A percentile compares a stretch with the other conserved stretches of the same genome.
These are phyloP conservation scores for Stigmatopora nigra DNA, from an alignment of 2,113 vertebrate species.

Conservation along the genomic window DNA sequence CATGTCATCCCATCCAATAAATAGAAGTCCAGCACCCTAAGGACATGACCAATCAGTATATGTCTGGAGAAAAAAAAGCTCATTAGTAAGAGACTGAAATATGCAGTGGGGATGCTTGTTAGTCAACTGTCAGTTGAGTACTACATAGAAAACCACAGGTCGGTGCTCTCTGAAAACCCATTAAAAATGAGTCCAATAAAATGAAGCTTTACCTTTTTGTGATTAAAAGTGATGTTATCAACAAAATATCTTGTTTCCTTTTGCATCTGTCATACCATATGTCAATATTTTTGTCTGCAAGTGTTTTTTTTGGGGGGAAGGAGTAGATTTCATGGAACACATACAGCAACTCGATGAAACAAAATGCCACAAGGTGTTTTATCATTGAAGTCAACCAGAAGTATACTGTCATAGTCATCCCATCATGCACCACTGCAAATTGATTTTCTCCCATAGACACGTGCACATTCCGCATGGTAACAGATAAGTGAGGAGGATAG, in stretches of 20 bases:
- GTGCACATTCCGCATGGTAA: slow-evolving; percentile 22
- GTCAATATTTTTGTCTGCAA: slow-evolving; percentile 34
- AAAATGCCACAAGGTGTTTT: slow-evolving; percentile 33
- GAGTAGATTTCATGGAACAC: slow-evolving; percentile 36
- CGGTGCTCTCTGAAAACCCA: slow-evolving; percentile 5
- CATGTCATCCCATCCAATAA: slow-evolving; percentile 21
- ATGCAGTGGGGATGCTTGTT: slow-evolving; percentile 29
- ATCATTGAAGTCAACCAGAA: slow-evolving; percentile 41
- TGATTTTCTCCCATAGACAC: slow-evolving; percentile 41
- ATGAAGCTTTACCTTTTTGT: background rate
- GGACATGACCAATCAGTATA: slow-evolving; percentile 31
- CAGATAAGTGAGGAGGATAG: slow-evolving; percentile 22
- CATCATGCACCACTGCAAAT: slow-evolving; percentile 29
- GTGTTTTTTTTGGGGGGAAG: slow-evolving; percentile 5
- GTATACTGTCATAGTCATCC: slow-evolving; percentile 33
- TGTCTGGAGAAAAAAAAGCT: slow-evolving; percentile 27
- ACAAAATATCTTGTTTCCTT: background rate
- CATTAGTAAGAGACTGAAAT: slow-evolving; percentile 42
- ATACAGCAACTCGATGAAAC: slow-evolving; percentile 40
- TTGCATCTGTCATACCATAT: slow-evolving; percentile 17
- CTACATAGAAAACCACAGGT: slow-evolving; percentile 21
- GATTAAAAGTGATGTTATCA: slow-evolving; percentile 3
- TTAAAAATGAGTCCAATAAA: slow-evolving; percentile 14
- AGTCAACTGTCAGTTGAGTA: slow-evolving; percentile 34
- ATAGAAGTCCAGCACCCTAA: slow-evolving; percentile 18